phyloP scores from a whole-genome alignment of 2,113 vertebrate species.

The Naja naja region DNA sequence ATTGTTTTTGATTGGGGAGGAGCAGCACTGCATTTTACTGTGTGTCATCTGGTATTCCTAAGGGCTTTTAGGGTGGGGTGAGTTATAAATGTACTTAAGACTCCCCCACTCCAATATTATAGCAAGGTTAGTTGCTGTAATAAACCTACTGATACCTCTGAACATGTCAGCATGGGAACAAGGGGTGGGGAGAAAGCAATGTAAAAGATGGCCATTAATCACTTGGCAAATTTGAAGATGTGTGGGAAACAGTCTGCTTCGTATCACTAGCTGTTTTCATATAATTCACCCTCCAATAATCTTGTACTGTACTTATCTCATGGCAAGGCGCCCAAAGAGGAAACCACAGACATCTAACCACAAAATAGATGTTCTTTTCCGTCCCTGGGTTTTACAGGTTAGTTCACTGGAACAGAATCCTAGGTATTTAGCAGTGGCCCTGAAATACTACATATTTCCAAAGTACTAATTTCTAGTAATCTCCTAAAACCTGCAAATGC shows the following conservation, averaged over 20 bases:
- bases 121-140: slow-evolving; percentile 27
- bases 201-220: slow-evolving; percentile 40
- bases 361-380: slow-evolving; percentile 60
- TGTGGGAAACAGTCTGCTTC: slow-evolving; percentile 23
- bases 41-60: background rate
- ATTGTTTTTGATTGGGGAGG: background rate
- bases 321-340: slow-evolving; percentile 54
- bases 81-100: background rate
- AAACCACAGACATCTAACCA: slow-evolving; percentile 57
- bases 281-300: slow-evolving; percentile 42
- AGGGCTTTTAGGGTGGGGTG: background rate
- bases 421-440: slow-evolving; percentile 57
- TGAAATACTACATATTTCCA: slow-evolving; percentile 51
- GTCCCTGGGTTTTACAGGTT: slow-evolving; percentile 50
- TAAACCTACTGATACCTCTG: background rate
- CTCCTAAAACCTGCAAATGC: background rate
- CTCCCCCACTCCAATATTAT: slow-evolving; percentile 49
- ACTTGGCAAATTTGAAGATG: slow-evolving; percentile 52
- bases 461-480: slow-evolving; percentile 14
- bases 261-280: slow-evolving; percentile 11
- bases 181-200: background rate
- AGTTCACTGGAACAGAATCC: slow-evolving; percentile 64
- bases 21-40: background rate
- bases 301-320: slow-evolving; percentile 47
- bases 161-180: background rate